Base-by-base conservation (phyloP, 2,888 invertebrate species). In the Idaea biselata region DNA sequence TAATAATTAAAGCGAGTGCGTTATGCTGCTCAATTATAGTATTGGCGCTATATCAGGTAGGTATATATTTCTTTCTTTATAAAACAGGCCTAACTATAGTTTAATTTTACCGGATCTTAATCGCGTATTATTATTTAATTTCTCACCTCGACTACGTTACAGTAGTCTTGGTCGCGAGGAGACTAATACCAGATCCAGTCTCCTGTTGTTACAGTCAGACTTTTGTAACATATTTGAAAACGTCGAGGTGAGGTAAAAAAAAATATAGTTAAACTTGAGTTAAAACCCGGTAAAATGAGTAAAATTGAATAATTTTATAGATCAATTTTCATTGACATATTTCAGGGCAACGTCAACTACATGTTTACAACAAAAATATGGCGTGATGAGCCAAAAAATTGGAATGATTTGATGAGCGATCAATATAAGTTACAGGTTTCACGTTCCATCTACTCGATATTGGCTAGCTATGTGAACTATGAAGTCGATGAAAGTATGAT, bases 301-400 rank as follows among this genome's bases (percentile, higher is more conserved):
- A n/a, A n/a, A n/a, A n/a, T n/a, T n/a, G n/a, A n/a, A n/a, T n/a
- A n/a, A n/a, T n/a, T n/a, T n/a, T n/a, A n/a, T n/a, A n/a, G n/a
- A n/a, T n/a, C n/a, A n/a, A n/a, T n/a, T n/a, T n/a, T n/a, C n/a
- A n/a, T n/a, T n/a, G n/a, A n/a, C n/a, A n/a, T n/a, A n/a, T 74
- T 83, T 25, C 71, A 87, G 87, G 71, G 86, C 25, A 76, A 84
- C 64, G 71, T 84, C 16, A 86, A 80, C 71, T 79, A 79, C 66
- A 72, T 77, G 16, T 86, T 80, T 66, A 82, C 87, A 32, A 82
- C 84, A 44, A 44, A 44, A 11, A 44, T 44, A 44, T 44, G 44
- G 44, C 44, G 44, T 8, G 44, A 44, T 44, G 44, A 44, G 11
- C 44, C 44, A 44, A 44, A 44, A 44, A 44, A 44, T 44, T 44